A percentile compares a stretch with the other conserved stretches of the same genome.
Evolutionary conservation across 2,888 invertebrate species (phyloP).

Genomic region (Theristus sp.): DNA sequence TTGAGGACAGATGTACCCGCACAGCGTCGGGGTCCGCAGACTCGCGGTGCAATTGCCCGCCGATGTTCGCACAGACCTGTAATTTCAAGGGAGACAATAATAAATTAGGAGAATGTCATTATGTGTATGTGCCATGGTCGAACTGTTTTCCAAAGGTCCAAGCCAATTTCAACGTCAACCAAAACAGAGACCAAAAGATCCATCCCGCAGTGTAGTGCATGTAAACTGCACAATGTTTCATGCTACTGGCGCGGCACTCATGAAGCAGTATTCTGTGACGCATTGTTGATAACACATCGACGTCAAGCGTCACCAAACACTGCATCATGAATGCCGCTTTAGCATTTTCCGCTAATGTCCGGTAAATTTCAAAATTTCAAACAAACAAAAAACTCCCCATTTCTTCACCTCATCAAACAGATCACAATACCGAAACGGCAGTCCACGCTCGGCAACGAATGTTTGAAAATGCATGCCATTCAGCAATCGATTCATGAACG

Average conservation of each 20-base stretch:
- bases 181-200: too few relatives aligned
- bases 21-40: background rate
- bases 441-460: slow-evolving; percentile 73
- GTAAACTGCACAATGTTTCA: too few relatives aligned
- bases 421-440: slow-evolving; percentile 84
- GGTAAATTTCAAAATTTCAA: background rate
- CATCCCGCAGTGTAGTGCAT: too few relatives aligned
- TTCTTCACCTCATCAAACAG: slow-evolving; percentile 75
- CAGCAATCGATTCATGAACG: slow-evolving; percentile 66
- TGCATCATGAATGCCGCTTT: too few relatives aligned
- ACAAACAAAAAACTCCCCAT: background rate
- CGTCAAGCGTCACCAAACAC: too few relatives aligned
- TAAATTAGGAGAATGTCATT: too few relatives aligned
- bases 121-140: too few relatives aligned
- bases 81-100: background rate
- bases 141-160: background rate
- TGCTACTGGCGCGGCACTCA: too few relatives aligned
- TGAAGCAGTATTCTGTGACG: too few relatives aligned
- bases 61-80: background rate
- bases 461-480: slow-evolving; percentile 95
- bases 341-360: too few relatives aligned
- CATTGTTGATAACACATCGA: too few relatives aligned
- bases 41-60: background rate
- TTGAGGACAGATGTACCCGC: background rate
- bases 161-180: background rate